A percentile compares a stretch with the other conserved stretches of the same genome.
Conservation (phyloP, 2,888 invertebrate species). For the Orthonychiurus folsomi region DNA sequence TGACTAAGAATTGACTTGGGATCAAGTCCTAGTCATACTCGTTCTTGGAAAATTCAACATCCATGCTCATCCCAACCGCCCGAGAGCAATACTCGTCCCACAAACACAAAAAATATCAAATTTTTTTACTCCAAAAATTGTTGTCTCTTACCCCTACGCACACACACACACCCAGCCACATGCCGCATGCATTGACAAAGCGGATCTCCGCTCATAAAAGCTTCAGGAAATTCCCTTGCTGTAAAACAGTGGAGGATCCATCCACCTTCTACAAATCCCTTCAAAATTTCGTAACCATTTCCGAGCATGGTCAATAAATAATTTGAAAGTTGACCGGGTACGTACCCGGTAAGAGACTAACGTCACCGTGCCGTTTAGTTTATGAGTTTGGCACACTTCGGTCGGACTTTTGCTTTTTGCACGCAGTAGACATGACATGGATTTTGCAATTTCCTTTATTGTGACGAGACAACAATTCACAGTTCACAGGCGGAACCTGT, state of each 20-base stretch:
- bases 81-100: slow-evolving; percentile 14
- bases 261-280: background rate
- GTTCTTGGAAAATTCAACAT: slow-evolving; percentile 22
- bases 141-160: too few species aligned
- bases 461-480: background rate
- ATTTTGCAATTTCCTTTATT: background rate
- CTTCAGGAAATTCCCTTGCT: slow-evolving; percentile 22
- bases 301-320: slow-evolving; percentile 2
- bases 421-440: too few species aligned
- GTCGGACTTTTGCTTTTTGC: background rate
- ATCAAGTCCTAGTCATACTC: background rate
- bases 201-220: slow-evolving; percentile 31
- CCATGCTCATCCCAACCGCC: too few species aligned
- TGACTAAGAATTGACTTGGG: background rate
- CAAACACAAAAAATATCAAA: background rate
- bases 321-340: too few species aligned
- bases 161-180: too few species aligned
- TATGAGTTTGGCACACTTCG: background rate
- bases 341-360: too few species aligned
- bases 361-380: too few species aligned
- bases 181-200: too few species aligned
- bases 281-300: background rate
- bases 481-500: background rate
- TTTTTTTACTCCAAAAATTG: background rate
- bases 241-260: background rate